Conservation (phyloP, 2,797 vertebrate genomes). For the Gila robusta region DNA sequence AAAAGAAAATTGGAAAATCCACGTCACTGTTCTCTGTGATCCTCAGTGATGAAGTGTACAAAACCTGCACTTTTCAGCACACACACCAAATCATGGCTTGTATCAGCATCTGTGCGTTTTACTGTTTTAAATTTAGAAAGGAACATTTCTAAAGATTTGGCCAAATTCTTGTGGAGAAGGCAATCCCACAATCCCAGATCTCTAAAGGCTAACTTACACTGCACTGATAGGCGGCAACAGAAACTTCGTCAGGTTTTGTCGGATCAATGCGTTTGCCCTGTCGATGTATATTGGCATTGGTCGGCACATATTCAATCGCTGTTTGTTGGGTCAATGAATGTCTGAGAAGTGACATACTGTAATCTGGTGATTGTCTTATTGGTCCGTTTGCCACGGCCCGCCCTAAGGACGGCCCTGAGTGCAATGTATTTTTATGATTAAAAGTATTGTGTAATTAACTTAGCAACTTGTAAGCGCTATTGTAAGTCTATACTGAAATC, state of each 20-base stretch:
- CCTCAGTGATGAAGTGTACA: neutral
- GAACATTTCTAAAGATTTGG: neutral
- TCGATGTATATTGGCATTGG: too few relatives aligned
- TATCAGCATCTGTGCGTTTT: neutral
- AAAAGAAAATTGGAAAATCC: constrained; percentile 30
- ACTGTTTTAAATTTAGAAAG: neutral
- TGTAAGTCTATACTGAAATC: neutral
- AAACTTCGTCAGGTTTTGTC: neutral
- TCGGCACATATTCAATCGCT: too few relatives aligned
- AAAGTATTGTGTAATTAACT: neutral
- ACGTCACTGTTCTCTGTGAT: neutral
- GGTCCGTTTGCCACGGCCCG: too few relatives aligned
- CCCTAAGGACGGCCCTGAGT: too few relatives aligned
- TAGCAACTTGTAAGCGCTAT: neutral
- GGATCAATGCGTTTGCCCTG: too few relatives aligned
- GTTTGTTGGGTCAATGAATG: too few relatives aligned
- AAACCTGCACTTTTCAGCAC: neutral
- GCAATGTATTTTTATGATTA: neutral
- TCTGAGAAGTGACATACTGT: too few relatives aligned
- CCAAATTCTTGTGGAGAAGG: neutral
- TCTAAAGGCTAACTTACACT: neutral
- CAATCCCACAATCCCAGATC: neutral
- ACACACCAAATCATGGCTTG: neutral
- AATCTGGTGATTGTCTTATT: too few relatives aligned
- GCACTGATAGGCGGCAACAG: too few relatives aligned